A percentile compares a stretch with the other conserved stretches of the same genome.
phyloP scores from a whole-genome alignment of 2,113 vertebrate species.

The Cnemophilus loriae region DNA sequence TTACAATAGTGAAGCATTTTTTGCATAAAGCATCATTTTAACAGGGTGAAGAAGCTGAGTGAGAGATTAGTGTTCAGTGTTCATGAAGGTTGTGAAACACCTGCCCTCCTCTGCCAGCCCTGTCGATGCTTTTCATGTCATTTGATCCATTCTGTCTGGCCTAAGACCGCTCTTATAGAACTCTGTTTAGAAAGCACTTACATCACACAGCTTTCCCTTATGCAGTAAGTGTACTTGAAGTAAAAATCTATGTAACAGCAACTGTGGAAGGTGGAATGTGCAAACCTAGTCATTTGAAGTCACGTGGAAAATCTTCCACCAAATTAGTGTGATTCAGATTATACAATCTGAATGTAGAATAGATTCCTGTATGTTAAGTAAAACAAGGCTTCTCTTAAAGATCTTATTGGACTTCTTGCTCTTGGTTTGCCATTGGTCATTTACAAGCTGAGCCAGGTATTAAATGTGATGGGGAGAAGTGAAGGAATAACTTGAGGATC shows the following conservation, averaged over 20 bases:
- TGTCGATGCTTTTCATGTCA: neutral
- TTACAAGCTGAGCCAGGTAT: conserved; percentile 37
- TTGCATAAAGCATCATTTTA: neutral
- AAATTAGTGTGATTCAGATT: neutral
- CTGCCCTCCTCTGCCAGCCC: neutral
- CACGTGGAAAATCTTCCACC: neutral
- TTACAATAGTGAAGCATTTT: neutral
- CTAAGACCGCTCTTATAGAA: neutral
- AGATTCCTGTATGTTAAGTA: neutral
- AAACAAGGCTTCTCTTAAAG: conserved; percentile 21
- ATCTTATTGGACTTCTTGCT: neutral
- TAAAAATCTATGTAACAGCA: accelerated
- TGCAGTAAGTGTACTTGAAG: neutral
- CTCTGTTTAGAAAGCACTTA: neutral
- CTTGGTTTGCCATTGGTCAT: conserved; percentile 35
- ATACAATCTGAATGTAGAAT: neutral
- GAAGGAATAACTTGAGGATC: conserved; percentile 8
- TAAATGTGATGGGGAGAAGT: conserved; percentile 24
- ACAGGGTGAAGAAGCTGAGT: neutral
- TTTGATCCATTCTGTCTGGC: neutral
- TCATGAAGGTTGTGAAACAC: neutral
- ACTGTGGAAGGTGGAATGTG: neutral
- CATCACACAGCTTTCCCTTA: neutral
- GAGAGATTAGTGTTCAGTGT: neutral
- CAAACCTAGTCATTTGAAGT: neutral